Base-by-base conservation (phyloP, 2,797 vertebrate genomes). In the Pampus argenteus region DNA sequence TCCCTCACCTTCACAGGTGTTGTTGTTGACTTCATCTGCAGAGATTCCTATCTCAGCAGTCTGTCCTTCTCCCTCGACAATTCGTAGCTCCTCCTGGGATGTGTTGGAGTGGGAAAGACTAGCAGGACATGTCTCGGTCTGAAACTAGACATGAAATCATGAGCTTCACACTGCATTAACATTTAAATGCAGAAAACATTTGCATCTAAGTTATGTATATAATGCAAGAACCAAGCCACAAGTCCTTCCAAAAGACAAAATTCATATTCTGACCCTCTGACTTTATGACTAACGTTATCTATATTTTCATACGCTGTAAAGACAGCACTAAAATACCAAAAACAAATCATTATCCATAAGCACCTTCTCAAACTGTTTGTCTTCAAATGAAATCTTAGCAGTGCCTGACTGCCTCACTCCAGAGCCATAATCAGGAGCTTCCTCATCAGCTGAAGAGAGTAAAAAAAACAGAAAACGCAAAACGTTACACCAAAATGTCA, bases 341-440 rank as follows among this genome's bases (percentile, higher is more conserved):
- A 2, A 22, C 11, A 40, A 40, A n/a, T 38, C 9, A 25, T 5
- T 25, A 6, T 17, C 0, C 7, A 18, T 10, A 18, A 36, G 8
- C 78, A 99, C 98, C 96, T 98, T 99, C 84, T 98, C 97, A 78
- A 98, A 99, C 79, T 99, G 97, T 79, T 98, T 97, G 77, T 99
- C 98, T 0, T 98, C 97, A 40, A 99, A 99, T 44, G 97, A 98
- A 83, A 99, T 99, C 89, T 97, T 98, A 56, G 97, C 98, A 0
- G 95, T 99, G 73, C 98, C 98, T 0, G 98, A 99, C 76, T 99
- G 98, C 71, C 97, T 95, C 72, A 99, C 98, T 0, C 97, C 98
- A 0, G 97, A 99, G 54, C 98, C 98, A 0, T 99, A 99, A 86
- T 99, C 98, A 0, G 98, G 98, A 29, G 98, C 98, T 88, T 99